These are phyloP conservation scores for Ceyx cyanopectus DNA, from an alignment of 2,113 vertebrate genomes.

Conservation along the genomic window DNA sequence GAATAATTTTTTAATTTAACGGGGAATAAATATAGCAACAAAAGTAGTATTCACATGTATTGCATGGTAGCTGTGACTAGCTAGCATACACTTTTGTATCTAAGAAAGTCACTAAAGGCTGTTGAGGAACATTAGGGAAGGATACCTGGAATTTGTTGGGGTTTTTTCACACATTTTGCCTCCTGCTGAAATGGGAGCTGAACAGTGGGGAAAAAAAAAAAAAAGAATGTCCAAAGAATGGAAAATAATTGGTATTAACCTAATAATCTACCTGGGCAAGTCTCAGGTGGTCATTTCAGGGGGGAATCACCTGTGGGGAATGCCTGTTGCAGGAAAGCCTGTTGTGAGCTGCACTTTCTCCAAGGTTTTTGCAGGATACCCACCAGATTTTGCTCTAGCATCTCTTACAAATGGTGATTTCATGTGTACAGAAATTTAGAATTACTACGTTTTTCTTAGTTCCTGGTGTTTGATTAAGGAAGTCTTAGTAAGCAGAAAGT, in stretches of 20 bases:
- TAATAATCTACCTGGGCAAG: neutral
- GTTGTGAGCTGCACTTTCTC: neutral
- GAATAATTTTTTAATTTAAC: constrained; percentile 76
- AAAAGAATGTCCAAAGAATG: neutral
- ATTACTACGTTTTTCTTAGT: neutral
- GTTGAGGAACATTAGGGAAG: constrained; percentile 21
- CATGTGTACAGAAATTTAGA: neutral
- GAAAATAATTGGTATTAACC: neutral
- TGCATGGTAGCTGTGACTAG: constrained; percentile 53
- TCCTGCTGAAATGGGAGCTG: neutral
- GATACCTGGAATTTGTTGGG: constrained; percentile 19
- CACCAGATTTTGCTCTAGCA: neutral
- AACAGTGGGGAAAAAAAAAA: neutral
- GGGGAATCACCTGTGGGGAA: neutral
- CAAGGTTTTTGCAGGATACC: neutral
- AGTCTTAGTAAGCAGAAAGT: neutral
- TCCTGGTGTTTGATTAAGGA: neutral
- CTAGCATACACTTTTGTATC: constrained; percentile 32
- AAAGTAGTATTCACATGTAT: constrained; percentile 64
- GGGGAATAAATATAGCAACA: constrained; percentile 68
- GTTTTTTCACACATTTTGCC: neutral
- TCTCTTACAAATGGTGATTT: neutral
- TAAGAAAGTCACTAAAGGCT: constrained; percentile 26
- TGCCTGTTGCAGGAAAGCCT: neutral
- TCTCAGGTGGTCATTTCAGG: neutral